phyloP scores from a whole-genome alignment of 2,113 vertebrate species.

The Panthera tigris region DNA sequence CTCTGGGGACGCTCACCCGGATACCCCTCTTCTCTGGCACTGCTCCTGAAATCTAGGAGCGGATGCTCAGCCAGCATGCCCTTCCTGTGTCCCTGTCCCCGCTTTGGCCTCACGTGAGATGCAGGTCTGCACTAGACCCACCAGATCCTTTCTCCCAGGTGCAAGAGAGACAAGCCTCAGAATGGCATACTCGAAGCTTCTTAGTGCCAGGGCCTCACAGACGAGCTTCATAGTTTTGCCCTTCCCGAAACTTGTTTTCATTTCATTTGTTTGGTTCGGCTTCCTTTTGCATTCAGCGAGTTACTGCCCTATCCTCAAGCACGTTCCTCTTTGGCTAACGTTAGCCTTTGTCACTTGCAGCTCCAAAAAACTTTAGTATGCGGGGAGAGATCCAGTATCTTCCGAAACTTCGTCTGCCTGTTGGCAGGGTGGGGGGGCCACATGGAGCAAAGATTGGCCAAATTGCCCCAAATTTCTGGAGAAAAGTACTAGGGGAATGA shows the following conservation, averaged over 20 bases:
- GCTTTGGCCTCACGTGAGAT: background rate
- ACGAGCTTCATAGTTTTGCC: background rate
- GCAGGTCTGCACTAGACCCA: background rate
- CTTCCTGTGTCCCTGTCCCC: background rate
- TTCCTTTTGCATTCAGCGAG: background rate
- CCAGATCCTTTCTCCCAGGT: background rate
- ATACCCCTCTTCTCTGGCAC: background rate
- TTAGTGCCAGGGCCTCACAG: background rate
- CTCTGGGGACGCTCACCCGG: background rate
- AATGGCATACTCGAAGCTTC: background rate
- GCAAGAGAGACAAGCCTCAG: background rate
- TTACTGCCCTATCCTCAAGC: background rate
- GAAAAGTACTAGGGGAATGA: background rate
- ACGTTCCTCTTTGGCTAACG: background rate
- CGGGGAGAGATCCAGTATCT: background rate
- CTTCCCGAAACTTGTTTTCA: background rate
- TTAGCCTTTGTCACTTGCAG: slow-evolving; percentile 6
- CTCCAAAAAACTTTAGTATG: background rate
- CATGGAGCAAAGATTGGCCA: background rate
- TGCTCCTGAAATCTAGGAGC: background rate
- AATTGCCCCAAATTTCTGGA: background rate
- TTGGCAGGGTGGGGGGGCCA: background rate
- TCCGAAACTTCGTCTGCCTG: background rate
- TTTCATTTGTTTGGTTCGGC: background rate
- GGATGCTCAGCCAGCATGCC: background rate